Evolutionary conservation across 2,888 invertebrate genomes (phyloP).

Genomic region (Sphinx pinastri): DNA sequence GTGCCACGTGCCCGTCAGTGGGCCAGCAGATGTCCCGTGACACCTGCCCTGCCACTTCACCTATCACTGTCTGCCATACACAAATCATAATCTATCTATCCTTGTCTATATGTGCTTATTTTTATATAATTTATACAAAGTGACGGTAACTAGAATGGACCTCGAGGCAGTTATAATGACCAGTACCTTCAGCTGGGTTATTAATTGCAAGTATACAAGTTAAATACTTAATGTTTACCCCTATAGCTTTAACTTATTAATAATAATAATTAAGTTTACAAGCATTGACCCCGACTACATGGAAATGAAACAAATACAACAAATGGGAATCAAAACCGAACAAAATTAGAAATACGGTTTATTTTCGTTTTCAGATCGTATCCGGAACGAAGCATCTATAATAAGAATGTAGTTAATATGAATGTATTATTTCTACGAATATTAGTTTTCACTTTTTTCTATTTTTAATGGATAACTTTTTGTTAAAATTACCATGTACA

Average conservation of each 20-base stretch:
- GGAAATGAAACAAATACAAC: too few species aligned
- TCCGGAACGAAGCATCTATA: too few species aligned
- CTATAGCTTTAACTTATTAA: not conserved
- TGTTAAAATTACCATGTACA: too few species aligned
- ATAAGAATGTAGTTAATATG: too few species aligned
- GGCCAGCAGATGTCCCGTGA: constrained; percentile 80
- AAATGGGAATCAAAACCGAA: too few species aligned
- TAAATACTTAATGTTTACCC: constrained; percentile 1
- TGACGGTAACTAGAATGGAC: constrained; percentile 82
- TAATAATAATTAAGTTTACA: not conserved
- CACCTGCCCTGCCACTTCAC: constrained; percentile 78
- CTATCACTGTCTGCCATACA: constrained; percentile 69
- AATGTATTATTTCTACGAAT: too few species aligned
- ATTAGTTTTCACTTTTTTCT: too few species aligned
- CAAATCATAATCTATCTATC: constrained; percentile 60
- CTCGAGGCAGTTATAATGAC: constrained; percentile 77
- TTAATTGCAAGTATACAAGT: constrained; percentile 56
- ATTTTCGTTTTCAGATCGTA: too few species aligned
- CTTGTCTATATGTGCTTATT: constrained; percentile 74
- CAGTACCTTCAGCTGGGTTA: constrained; percentile 61
- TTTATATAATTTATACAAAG: constrained; percentile 83
- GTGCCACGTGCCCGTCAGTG: constrained; percentile 76
- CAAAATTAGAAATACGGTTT: too few species aligned
- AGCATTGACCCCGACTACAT: not conserved
- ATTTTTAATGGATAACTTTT: too few species aligned